Evolutionary conservation across 2,888 invertebrate species (phyloP).

Genomic region (Stenurella melanura): DNA sequence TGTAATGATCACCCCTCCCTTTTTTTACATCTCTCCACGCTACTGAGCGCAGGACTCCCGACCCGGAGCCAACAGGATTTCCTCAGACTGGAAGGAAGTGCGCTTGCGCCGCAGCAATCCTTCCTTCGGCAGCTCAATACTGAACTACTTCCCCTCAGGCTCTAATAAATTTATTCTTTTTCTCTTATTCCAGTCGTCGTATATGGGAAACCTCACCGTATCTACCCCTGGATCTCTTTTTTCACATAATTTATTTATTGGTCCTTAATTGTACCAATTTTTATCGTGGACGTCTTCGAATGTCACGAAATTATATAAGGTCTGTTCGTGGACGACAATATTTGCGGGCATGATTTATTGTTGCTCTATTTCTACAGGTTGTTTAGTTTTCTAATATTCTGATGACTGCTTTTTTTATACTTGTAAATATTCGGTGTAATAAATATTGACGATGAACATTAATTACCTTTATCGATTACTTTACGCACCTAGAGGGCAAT

Average conservation of each 20-base stretch:
- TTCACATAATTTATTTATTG: constrained; percentile 21
- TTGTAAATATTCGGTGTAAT: too few species aligned
- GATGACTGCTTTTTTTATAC: neutral
- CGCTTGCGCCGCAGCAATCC: constrained; percentile 53
- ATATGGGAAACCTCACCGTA: constrained; percentile 19
- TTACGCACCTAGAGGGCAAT: neutral
- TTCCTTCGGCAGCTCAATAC: constrained; percentile 57
- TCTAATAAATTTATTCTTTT: constrained; percentile 48
- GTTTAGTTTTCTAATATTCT: neutral
- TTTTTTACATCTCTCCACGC: constrained; percentile 28
- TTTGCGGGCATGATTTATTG: neutral
- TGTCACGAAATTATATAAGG: neutral
- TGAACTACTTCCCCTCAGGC: constrained; percentile 52
- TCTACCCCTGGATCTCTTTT: constrained; percentile 17
- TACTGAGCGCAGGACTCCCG: constrained; percentile 41
- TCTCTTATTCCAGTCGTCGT: constrained; percentile 28
- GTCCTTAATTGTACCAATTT: constrained; percentile 14
- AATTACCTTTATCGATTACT: neutral
- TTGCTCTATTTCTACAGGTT: neutral
- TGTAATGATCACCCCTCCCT: constrained; percentile 12
- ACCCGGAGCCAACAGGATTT: constrained; percentile 58
- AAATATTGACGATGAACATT: neutral
- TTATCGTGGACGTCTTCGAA: neutral
- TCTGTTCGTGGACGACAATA: neutral
- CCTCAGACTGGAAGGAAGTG: constrained; percentile 50